Conservation (phyloP, 2,797 vertebrate genomes). For the Syngnathus acus region DNA sequence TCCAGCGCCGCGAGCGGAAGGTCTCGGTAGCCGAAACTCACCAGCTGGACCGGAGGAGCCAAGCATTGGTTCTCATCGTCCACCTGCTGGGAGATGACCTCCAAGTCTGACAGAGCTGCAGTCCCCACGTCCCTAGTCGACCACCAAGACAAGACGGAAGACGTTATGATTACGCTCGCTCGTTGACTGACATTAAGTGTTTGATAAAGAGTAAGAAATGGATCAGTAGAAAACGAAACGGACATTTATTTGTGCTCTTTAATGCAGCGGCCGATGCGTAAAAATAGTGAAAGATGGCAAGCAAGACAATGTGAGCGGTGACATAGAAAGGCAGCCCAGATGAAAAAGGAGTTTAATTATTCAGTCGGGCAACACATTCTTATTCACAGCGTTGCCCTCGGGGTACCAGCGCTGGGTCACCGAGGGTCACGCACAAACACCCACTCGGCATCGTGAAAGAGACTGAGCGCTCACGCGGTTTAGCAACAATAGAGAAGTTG, state of each 20-base stretch:
- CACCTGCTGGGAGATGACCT: conserved; percentile 86
- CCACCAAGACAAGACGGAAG: neutral
- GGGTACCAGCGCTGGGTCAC: conserved; percentile 23
- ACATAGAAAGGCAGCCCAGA: conserved; percentile 16
- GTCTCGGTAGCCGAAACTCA: conserved; percentile 84
- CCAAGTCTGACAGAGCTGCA: conserved; percentile 79
- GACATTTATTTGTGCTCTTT: neutral
- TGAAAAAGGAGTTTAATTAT: conserved; percentile 27
- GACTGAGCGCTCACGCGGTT: conserved; percentile 10
- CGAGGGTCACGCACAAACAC: conserved; percentile 31
- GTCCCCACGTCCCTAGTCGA: conserved; percentile 54
- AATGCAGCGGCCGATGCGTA: neutral
- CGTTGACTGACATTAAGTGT: no score
- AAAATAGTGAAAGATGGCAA: neutral
- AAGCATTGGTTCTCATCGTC: conserved; percentile 81
- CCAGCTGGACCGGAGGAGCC: conserved; percentile 78
- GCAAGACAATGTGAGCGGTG: neutral
- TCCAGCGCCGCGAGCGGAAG: conserved; percentile 81
- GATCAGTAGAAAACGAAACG: neutral
- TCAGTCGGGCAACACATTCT: conserved; percentile 25
- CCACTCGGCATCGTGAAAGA: conserved; percentile 20
- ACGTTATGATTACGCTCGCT: no score
- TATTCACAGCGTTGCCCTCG: conserved; percentile 28
- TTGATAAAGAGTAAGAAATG: neutral
- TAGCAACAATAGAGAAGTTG: conserved; percentile 6